These are phyloP conservation scores for Elmis aenea DNA, from an alignment of 2,888 invertebrate species.

Conservation along the genomic window DNA sequence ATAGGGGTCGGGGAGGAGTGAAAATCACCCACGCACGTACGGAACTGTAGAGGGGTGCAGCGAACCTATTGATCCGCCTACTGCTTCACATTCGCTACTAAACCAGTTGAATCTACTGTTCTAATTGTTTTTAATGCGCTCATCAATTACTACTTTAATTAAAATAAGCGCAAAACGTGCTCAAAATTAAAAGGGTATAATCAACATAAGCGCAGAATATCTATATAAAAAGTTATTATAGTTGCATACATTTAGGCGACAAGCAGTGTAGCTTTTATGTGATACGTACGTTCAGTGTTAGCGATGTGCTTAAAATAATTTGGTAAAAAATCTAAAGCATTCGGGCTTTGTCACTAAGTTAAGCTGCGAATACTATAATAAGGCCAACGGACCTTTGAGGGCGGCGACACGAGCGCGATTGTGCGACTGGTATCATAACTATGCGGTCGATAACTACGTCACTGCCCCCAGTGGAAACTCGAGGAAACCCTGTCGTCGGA, in stretches of 20 bases:
- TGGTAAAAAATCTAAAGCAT: constrained; percentile 7
- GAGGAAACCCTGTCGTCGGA: too few relatives aligned
- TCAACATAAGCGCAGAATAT: too few relatives aligned
- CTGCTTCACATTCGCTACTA: background rate
- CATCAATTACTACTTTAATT: too few relatives aligned
- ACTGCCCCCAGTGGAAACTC: constrained; percentile 23
- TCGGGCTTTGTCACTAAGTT: constrained; percentile 10
- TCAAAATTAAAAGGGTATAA: too few relatives aligned
- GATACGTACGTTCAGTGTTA: too few relatives aligned
- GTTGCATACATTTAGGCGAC: too few relatives aligned
- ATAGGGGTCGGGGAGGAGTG: background rate
- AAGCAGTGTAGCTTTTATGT: too few relatives aligned
- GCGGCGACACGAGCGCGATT: constrained; percentile 27
- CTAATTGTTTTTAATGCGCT: too few relatives aligned
- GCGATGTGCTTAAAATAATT: too few relatives aligned
- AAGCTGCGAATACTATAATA: constrained; percentile 15
- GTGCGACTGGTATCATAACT: constrained; percentile 22
- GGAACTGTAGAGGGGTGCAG: background rate
- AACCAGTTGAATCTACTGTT: background rate
- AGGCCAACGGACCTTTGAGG: constrained; percentile 21
- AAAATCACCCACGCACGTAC: background rate
- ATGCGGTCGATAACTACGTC: constrained; percentile 24
- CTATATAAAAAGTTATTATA: too few relatives aligned
- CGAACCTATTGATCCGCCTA: background rate
- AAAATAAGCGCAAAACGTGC: too few relatives aligned